phyloP scores from a whole-genome alignment of 2,888 invertebrate genomes.

The Heliconius ismenius region DNA sequence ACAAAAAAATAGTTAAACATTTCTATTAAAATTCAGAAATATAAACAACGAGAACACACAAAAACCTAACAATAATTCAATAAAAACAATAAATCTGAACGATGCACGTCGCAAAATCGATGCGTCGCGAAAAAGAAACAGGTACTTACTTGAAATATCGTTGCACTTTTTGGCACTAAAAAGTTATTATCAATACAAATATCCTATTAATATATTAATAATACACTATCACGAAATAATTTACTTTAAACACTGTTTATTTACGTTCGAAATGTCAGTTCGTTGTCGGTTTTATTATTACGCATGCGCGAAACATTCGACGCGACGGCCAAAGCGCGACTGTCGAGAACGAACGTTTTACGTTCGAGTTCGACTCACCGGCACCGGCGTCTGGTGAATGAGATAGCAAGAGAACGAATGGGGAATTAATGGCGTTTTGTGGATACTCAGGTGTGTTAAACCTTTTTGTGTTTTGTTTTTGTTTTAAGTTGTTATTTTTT shows the following conservation, averaged over 20 bases:
- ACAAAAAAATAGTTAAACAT: neutral
- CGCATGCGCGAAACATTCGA: slow-evolving; percentile 68
- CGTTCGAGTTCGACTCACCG: slow-evolving; percentile 39
- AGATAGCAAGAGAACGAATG: slow-evolving; percentile 47
- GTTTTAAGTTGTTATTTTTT: neutral
- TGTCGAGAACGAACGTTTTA: slow-evolving; percentile 54
- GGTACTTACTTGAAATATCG: slow-evolving; percentile 72
- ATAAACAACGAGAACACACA: neutral
- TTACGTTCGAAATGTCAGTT: slow-evolving; percentile 72
- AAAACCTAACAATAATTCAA: slow-evolving; percentile 21
- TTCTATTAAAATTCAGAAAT: neutral
- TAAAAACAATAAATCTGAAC: slow-evolving; percentile 36
- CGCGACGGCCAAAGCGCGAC: slow-evolving; percentile 63
- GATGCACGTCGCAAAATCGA: slow-evolving; percentile 55
- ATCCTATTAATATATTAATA: neutral
- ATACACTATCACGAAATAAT: neutral
- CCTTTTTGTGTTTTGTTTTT: slow-evolving; percentile 7
- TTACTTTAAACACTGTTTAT: slow-evolving; percentile 63
- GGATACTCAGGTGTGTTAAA: slow-evolving; percentile 15
- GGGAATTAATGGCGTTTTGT: slow-evolving; percentile 28
- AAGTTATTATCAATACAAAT: slow-evolving; percentile 21
- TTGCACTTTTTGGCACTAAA: slow-evolving; percentile 60
- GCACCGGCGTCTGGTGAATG: slow-evolving; percentile 41
- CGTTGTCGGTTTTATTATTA: slow-evolving; percentile 47
- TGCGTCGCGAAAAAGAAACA: slow-evolving; percentile 60